These are phyloP conservation scores for Manis crassicaudata DNA, from an alignment of 2,797 vertebrate species.

Conservation along the genomic window DNA sequence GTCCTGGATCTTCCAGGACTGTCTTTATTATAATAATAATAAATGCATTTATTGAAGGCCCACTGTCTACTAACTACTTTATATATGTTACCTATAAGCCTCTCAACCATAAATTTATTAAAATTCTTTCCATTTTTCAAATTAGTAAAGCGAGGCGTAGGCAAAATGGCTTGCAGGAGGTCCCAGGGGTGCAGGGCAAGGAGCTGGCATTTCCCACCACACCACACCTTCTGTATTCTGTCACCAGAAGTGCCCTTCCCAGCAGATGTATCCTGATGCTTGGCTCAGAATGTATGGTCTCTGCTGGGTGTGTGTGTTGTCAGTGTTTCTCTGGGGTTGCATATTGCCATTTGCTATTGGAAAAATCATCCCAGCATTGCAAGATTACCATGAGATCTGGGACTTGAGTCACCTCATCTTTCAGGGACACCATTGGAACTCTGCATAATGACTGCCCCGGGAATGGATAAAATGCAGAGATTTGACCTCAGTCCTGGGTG, in stretches of 20 bases:
- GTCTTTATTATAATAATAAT: not conserved
- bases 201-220: not conserved
- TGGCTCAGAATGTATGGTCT: not conserved
- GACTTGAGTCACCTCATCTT: slow-evolving; percentile 24
- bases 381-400: slow-evolving; percentile 29
- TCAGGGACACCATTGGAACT: not conserved
- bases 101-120: not conserved
- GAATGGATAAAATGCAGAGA: not conserved
- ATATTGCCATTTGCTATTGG: not conserved
- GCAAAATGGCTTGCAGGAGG: not conserved
- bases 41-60: not conserved
- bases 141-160: not conserved
- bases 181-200: not conserved
- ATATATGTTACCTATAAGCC: not conserved
- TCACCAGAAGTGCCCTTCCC: not conserved
- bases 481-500: not conserved
- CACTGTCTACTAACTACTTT: not conserved
- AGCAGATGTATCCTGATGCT: not conserved
- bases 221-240: not conserved
- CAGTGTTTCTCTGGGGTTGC: not conserved
- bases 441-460: not conserved
- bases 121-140: slow-evolving; percentile 22
- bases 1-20: not conserved
- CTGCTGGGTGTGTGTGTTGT: not conserved
- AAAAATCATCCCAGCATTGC: not conserved